Base-by-base conservation (phyloP, 2,888 invertebrate species). In the Protodeltote pygarga region DNA sequence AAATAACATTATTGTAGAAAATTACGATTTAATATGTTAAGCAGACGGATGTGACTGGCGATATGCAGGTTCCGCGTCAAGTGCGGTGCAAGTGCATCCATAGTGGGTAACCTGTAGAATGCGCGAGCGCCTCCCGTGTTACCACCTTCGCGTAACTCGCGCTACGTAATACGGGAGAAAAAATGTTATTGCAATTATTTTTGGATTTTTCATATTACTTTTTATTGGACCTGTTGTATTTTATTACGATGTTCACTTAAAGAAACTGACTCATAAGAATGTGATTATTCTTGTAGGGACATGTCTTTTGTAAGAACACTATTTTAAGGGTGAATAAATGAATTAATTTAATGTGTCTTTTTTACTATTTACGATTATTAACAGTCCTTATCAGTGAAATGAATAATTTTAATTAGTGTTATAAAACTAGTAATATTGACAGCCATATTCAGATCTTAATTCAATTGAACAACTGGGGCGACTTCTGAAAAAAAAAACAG, bases 31-130 rank as follows among this genome's bases (percentile, higher is more conserved):
- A 77, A 79, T 83, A 71, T 78, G 79, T 76, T 79, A 79, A 74
- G 71, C 58, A 82, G 73, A 81, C 79, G 81, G 82, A 82, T 79
- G 72, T 70, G 64, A 71, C 63, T 64, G 65, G 59, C 46, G 44
- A 40, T 34, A 53, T 39, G 33, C 60, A 65, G 68, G 70, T 52
- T 59, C 66, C 55, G 70, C 59, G 73, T 77, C 83, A 79, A 83
- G 83, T 81, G 79, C 68, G 32, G 9, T 34, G 34, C 8, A 42
- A 68, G 55, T 64, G 66, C 37, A 29, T 19, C 87, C 86, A 65
- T 85, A 85, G 65, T 68, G 50, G 84, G 88, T 53, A 85, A 78
- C 83, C 62, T 58, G 88, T 87, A 87, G 89, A 89, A 89, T 88
- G 87, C 72, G 66, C 72, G 48, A 44, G 51, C 65, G 66, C 61